These are phyloP conservation scores for Globodera ellingtonae DNA, from an alignment of 1,140 invertebrate species.

Conservation along the genomic window DNA sequence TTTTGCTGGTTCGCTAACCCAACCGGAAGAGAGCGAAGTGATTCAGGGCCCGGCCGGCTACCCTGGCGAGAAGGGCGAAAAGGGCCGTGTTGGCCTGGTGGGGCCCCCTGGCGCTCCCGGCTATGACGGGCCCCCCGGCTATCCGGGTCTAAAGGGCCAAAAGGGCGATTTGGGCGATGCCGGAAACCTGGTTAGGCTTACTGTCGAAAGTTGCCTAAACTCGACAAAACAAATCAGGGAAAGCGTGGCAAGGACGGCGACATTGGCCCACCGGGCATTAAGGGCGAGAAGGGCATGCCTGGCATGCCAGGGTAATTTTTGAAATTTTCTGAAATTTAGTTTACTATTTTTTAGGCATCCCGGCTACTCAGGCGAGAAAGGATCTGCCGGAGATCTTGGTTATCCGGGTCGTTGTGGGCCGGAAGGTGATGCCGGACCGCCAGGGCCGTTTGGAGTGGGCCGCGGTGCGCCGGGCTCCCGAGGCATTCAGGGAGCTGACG, in stretches of 20 bases:
- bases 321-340: neutral
- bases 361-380: constrained; percentile 40
- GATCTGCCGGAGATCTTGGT: constrained; percentile 51
- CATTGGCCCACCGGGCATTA: constrained; percentile 52
- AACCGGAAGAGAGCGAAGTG: constrained; percentile 62
- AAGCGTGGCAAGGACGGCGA: constrained; percentile 61
- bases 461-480: constrained; percentile 52
- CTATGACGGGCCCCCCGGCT: constrained; percentile 59
- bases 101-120: constrained; percentile 57
- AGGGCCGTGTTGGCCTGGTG: constrained; percentile 59
- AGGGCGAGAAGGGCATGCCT: constrained; percentile 57
- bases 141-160: constrained; percentile 60
- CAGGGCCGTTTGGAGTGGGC: constrained; percentile 58
- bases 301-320: constrained; percentile 37
- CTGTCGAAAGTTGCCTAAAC: neutral
- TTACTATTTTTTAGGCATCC: neutral
- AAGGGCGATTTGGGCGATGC: constrained; percentile 62
- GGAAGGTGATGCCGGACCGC: constrained; percentile 61
- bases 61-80: constrained; percentile 59
- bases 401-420: constrained; percentile 58
- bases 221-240: constrained; percentile 39
- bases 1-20: constrained; percentile 40
- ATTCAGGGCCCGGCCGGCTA: constrained; percentile 59
- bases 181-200: constrained; percentile 48
- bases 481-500: constrained; percentile 60